Conservation (phyloP, 1,140 invertebrate species). For the Drusus annulatus region DNA sequence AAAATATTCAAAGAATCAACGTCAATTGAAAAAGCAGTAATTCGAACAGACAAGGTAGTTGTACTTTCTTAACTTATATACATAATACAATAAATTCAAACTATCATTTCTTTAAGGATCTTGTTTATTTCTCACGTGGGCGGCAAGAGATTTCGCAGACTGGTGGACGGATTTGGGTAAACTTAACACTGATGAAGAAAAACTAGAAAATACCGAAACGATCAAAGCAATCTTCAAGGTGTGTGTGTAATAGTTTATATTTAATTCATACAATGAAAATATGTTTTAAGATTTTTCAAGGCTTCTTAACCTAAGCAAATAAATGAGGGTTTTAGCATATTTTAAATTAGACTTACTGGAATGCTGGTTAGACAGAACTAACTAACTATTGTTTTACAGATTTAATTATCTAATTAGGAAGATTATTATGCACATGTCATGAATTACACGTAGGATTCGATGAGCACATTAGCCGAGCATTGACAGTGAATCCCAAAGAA, state of each 20-base stretch:
- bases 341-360: too few species aligned
- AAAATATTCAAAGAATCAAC: conserved; percentile 18
- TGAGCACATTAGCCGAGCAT: conserved; percentile 63
- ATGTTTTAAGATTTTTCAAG: too few species aligned
- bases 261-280: too few species aligned
- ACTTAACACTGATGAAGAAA: conserved; percentile 61
- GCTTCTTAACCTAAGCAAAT: too few species aligned
- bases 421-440: too few species aligned
- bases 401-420: too few species aligned
- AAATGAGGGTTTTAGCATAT: too few species aligned
- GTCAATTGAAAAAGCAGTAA: conserved; percentile 8
- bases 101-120: too few species aligned
- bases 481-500: conserved; percentile 60
- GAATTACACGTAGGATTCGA: conserved; percentile 66
- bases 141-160: conserved; percentile 66
- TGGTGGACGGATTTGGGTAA: conserved; percentile 66
- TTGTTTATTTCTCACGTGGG: neutral
- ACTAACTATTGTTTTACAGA: too few species aligned
- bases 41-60: conserved; percentile 24
- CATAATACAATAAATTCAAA: too few species aligned
- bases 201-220: conserved; percentile 65
- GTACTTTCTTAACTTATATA: too few species aligned
- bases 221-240: conserved; percentile 69
- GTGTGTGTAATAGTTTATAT: neutral
- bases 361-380: too few species aligned